These are phyloP conservation scores for Drosophila equinoxialis DNA, from an alignment of 1,140 invertebrate species.

Conservation along the genomic window DNA sequence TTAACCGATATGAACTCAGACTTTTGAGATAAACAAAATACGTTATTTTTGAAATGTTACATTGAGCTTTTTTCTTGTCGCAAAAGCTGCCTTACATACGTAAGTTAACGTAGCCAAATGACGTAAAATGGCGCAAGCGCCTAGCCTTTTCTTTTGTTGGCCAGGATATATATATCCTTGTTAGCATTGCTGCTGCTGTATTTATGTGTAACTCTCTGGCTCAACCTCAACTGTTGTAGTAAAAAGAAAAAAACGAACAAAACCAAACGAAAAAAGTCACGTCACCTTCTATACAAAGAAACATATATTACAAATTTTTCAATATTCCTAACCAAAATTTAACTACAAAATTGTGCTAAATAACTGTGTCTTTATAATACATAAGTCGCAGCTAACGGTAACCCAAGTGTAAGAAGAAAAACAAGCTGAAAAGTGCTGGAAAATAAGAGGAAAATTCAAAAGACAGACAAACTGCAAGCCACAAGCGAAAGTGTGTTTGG, in stretches of 20 bases:
- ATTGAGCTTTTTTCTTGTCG: background rate
- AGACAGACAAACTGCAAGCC: slow-evolving; percentile 30
- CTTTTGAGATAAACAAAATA: background rate
- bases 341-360: slow-evolving; percentile 17
- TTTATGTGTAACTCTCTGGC: slow-evolving; percentile 56
- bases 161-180: slow-evolving; percentile 49
- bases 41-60: background rate
- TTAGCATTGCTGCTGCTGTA: slow-evolving; percentile 34
- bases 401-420: slow-evolving; percentile 8
- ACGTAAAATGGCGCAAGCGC: slow-evolving; percentile 6
- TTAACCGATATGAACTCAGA: background rate
- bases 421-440: background rate
- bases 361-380: slow-evolving; percentile 4
- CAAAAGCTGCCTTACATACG: background rate
- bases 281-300: slow-evolving; percentile 42
- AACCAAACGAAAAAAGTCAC: slow-evolving; percentile 35
- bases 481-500: slow-evolving; percentile 59
- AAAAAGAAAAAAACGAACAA: slow-evolving; percentile 1
- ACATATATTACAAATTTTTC: slow-evolving; percentile 38
- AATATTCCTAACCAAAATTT: slow-evolving; percentile 25
- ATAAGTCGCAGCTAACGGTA: background rate
- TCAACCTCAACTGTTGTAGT: slow-evolving; percentile 46
- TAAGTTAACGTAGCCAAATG: background rate
- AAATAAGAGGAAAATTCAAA: slow-evolving; percentile 23
- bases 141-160: slow-evolving; percentile 13